These are phyloP conservation scores for Hemithea aestivaria DNA, from an alignment of 2,888 invertebrate genomes.

Conservation along the genomic window DNA sequence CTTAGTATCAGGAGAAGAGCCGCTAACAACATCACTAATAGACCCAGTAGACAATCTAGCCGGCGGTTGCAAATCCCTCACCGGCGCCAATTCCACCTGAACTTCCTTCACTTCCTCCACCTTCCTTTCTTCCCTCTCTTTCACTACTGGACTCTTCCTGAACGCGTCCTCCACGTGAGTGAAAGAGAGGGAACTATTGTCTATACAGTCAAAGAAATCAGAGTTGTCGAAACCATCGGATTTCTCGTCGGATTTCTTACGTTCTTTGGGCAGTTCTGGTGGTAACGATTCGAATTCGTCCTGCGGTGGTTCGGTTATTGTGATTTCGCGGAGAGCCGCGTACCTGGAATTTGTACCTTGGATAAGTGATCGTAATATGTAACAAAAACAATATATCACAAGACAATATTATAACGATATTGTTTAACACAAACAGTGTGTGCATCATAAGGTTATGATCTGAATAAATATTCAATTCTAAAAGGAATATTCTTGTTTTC, in stretches of 20 bases:
- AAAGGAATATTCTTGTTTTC: no score
- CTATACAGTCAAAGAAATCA: conserved; percentile 74
- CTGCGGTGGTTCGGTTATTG: conserved; percentile 78
- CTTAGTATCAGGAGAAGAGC: conserved; percentile 82
- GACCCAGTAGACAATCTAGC: conserved; percentile 80
- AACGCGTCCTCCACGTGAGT: conserved; percentile 74
- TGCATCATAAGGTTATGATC: no score
- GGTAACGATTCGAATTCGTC: conserved; percentile 76
- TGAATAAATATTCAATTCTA: no score
- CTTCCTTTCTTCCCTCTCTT: conserved; percentile 59
- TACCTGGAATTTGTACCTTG: conserved; percentile 58
- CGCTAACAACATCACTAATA: conserved; percentile 81
- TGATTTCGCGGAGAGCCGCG: conserved; percentile 88
- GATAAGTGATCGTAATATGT: no score
- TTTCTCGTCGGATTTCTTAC: conserved; percentile 74
- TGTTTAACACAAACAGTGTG: no score
- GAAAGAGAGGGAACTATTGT: conserved; percentile 71
- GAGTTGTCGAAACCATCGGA: conserved; percentile 76
- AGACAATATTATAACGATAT: no score
- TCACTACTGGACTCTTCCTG: conserved; percentile 65
- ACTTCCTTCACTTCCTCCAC: conserved; percentile 41
- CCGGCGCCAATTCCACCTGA: conserved; percentile 34
- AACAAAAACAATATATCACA: no score
- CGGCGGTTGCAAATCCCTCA: conserved; percentile 54
- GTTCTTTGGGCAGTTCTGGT: conserved; percentile 67